These are phyloP conservation scores for Puntigrus tetrazona DNA, from an alignment of 2,113 vertebrate genomes.

Conservation along the genomic window DNA sequence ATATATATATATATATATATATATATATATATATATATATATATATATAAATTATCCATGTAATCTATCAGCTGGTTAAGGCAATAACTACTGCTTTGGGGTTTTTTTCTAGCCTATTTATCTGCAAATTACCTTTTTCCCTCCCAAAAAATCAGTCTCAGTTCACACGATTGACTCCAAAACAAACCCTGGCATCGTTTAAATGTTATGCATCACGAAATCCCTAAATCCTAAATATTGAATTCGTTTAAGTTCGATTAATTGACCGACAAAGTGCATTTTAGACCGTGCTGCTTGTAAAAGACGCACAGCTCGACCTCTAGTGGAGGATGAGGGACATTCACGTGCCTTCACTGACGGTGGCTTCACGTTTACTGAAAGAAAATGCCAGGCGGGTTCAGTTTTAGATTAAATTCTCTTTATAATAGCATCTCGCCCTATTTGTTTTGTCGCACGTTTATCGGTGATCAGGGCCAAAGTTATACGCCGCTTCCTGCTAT, in stretches of 20 bases:
- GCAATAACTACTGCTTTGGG: no score
- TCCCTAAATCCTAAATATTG: not conserved
- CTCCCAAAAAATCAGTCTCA: no score
- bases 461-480: not conserved
- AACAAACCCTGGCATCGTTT: not conserved
- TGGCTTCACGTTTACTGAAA: not conserved
- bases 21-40: no score
- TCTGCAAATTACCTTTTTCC: no score
- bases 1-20: no score
- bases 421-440: not conserved
- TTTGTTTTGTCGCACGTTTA: not conserved
- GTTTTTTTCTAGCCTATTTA: no score
- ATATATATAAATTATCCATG: no score
- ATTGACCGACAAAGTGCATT: not conserved
- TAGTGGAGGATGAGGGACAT: not conserved
- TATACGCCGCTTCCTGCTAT: not conserved
- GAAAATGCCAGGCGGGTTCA: not conserved
- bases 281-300: not conserved
- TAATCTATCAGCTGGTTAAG: no score
- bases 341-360: not conserved
- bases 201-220: not conserved
- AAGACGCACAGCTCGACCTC: not conserved
- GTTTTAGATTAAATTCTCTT: not conserved
- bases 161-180: no score
- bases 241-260: not conserved